Evolutionary conservation across 2,888 invertebrate species (phyloP), one percentile per base, ranked within the genome.

Genomic region (Chloroclysta siterata): DNA sequence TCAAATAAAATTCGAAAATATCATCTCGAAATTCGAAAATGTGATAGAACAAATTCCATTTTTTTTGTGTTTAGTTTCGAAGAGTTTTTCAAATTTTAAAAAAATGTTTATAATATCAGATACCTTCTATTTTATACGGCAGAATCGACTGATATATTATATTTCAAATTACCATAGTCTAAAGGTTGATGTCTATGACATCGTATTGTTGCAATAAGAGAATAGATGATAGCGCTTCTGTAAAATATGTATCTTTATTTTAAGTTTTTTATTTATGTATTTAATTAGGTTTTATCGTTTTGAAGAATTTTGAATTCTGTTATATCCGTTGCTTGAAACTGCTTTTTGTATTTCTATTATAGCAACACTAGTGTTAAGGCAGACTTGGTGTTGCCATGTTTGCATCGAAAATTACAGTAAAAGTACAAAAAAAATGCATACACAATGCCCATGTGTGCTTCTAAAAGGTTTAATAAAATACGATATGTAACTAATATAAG

Each of bases 11-110:
- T 68, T 66, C 58, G 61, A 61, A 69, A 58, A 60, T 58, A 48
- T 63, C 60, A 69, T 63, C 62, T 72, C 68, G 68, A 72, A 73
- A 73, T 72, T 71, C 70, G 60, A 78, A 78, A 78, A 83, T 91
- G 90, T 91, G 90, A 90, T 91, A 89, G 73, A 83, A 80, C 81
- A 80, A 78, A 89, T 90, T 89, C 90, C 89, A 89, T 90, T 89
- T 89, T n/a, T 89, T 78, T 74, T 83, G 88, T 88, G 84, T 75
- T 84, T 89, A 87, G 88, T 81, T 73, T 81, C 75, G 72, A 69
- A 77, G 76, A 82, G 82, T 36, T 5, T 68, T 71, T 66, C 69
- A 69, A 68, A 70, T 55, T 39, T 64, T 15, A 39, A 28, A 50
- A 39, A 22, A 53, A 52, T 52, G 47, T 63, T 62, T 52, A 47